phyloP scores from a whole-genome alignment of 2,113 vertebrate species.

The Parotia lawesii region DNA sequence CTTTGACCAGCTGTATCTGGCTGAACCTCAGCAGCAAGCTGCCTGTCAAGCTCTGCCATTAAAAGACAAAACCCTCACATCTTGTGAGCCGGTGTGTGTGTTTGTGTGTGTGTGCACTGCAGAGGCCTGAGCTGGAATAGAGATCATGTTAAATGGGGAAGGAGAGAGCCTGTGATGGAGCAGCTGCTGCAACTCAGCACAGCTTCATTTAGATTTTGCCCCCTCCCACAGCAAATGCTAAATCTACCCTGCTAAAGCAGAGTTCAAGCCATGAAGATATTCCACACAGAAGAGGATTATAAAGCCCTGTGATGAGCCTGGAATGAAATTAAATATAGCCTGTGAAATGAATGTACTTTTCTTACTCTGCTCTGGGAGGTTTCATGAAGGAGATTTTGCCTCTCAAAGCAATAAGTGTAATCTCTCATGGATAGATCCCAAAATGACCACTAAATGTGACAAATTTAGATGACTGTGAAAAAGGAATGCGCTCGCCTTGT shows the following conservation, averaged over 20 bases:
- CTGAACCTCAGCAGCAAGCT: background rate
- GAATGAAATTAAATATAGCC: constrained; percentile 36
- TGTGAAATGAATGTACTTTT: constrained; percentile 23
- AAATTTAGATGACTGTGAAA: background rate
- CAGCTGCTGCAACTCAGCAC: constrained; percentile 15
- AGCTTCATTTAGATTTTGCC: constrained; percentile 1
- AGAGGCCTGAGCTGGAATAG: background rate
- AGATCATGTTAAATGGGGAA: background rate
- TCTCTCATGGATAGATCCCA: background rate
- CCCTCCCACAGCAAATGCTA: background rate
- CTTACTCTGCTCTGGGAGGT: background rate
- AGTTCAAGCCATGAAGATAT: background rate
- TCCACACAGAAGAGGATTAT: constrained; percentile 7
- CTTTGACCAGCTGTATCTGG: constrained; percentile 13
- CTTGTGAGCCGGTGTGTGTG: background rate
- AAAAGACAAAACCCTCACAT: constrained; percentile 1
- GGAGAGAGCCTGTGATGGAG: background rate
- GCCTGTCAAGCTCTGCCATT: background rate
- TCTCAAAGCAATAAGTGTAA: background rate
- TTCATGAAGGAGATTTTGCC: background rate
- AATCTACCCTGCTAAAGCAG: background rate
- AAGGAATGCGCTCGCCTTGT: background rate
- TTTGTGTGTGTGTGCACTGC: background rate
- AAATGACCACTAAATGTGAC: background rate
- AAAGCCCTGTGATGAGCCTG: background rate